Evolutionary conservation across 1,140 invertebrate species (phyloP).

Genomic region (Lordiphosa collinella): DNA sequence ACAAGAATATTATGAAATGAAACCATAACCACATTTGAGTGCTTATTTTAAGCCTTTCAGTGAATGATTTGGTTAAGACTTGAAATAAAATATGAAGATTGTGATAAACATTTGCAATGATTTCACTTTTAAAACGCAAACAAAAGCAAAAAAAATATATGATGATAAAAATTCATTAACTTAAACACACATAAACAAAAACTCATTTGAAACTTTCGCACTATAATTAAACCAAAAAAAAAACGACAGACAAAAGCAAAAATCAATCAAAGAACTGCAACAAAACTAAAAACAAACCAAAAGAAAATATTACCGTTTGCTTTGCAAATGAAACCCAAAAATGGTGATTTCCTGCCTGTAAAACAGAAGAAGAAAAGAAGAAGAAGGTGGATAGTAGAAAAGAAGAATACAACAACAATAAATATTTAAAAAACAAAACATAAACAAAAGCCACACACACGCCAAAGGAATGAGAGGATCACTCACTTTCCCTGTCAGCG

Average conservation of each 20-base stretch:
- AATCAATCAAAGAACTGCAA: slow-evolving; percentile 14
- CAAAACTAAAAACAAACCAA: slow-evolving; percentile 25
- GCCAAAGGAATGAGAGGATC: slow-evolving; percentile 1
- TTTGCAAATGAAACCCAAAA: slow-evolving; percentile 80
- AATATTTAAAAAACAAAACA: too few species aligned
- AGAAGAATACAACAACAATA: slow-evolving; percentile 35
- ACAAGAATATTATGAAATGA: too few species aligned
- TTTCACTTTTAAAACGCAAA: too few species aligned
- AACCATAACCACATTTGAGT: too few species aligned
- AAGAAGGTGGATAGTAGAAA: slow-evolving; percentile 63
- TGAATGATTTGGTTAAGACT: too few species aligned
- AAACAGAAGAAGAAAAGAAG: slow-evolving; percentile 64
- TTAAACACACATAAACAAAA: too few species aligned
- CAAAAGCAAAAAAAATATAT: not conserved
- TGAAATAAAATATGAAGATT: too few species aligned
- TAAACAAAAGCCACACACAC: not conserved
- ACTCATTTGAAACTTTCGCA: too few species aligned
- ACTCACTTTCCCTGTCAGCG: slow-evolving; percentile 43
- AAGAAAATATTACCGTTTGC: slow-evolving; percentile 74
- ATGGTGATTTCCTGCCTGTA: slow-evolving; percentile 79
- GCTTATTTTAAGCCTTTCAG: too few species aligned
- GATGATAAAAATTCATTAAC: slow-evolving; percentile 13
- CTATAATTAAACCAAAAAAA: slow-evolving; percentile 15
- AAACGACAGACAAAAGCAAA: slow-evolving; percentile 27
- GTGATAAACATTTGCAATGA: too few species aligned